Evolutionary conservation across 2,113 vertebrate species (phyloP).

Genomic region (Odocoileus virginianus): DNA sequence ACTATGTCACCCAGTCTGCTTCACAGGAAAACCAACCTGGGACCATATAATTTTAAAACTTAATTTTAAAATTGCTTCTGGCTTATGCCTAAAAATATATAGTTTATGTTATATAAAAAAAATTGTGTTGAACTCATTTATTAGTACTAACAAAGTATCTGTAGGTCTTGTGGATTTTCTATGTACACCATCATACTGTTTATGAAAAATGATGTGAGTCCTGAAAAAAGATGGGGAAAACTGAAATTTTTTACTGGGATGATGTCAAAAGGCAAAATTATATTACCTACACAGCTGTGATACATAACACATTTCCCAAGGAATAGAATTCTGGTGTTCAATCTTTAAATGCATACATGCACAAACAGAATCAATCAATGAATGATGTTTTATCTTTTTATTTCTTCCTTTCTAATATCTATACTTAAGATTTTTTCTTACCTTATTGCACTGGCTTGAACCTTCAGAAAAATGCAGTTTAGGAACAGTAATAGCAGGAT

Average conservation of each 20-base stretch:
- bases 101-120: background rate
- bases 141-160: background rate
- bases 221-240: no score
- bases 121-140: background rate
- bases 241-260: no score
- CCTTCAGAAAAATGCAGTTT: background rate
- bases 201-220: background rate
- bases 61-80: slow-evolving; percentile 5
- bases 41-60: background rate
- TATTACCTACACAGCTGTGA: no score
- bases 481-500: background rate
- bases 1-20: background rate
- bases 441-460: background rate
- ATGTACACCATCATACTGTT: background rate
- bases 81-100: background rate
- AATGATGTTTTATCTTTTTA: background rate
- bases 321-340: no score
- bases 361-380: background rate
- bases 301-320: no score
- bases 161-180: background rate
- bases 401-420: background rate
- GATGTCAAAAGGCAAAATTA: no score
- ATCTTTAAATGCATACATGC: no score
- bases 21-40: background rate
- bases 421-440: background rate